Conservation (phyloP, 1,140 invertebrate species). For the Zophobas morio region DNA sequence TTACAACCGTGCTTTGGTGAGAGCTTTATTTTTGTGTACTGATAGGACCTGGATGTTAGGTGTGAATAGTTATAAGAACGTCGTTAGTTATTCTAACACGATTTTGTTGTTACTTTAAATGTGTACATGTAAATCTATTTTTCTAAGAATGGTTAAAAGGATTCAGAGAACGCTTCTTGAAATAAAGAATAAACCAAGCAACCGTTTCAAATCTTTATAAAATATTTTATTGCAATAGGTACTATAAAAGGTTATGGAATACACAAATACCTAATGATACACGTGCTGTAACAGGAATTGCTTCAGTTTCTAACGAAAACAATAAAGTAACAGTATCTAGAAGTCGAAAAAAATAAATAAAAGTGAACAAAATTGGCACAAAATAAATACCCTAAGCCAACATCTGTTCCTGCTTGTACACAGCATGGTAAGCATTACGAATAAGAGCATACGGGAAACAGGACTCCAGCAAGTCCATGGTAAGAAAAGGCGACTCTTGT, state of each 20-base stretch:
- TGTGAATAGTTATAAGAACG: no score
- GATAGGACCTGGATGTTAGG: no score
- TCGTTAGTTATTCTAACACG: no score
- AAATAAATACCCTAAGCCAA: conserved; percentile 68
- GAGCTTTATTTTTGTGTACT: no score
- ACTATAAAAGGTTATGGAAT: neutral
- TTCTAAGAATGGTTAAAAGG: no score
- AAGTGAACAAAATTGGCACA: conserved; percentile 10
- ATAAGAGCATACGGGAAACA: conserved; percentile 98
- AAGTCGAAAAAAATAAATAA: no score
- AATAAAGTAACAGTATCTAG: no score
- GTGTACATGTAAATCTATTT: no score
- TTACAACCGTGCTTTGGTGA: no score
- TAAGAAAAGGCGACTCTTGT: conserved; percentile 96
- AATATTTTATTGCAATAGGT: neutral
- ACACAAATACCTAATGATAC: neutral
- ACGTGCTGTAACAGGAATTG: no score
- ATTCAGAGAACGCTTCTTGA: neutral
- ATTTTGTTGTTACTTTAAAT: no score
- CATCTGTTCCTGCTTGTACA: conserved; percentile 89
- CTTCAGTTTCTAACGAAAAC: no score
- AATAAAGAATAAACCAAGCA: neutral
- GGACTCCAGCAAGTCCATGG: conserved; percentile 97
- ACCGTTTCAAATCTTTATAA: neutral
- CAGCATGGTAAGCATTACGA: conserved; percentile 96